These are phyloP conservation scores for Chaetura pelagica DNA, from an alignment of 2,113 vertebrate species.

Conservation along the genomic window DNA sequence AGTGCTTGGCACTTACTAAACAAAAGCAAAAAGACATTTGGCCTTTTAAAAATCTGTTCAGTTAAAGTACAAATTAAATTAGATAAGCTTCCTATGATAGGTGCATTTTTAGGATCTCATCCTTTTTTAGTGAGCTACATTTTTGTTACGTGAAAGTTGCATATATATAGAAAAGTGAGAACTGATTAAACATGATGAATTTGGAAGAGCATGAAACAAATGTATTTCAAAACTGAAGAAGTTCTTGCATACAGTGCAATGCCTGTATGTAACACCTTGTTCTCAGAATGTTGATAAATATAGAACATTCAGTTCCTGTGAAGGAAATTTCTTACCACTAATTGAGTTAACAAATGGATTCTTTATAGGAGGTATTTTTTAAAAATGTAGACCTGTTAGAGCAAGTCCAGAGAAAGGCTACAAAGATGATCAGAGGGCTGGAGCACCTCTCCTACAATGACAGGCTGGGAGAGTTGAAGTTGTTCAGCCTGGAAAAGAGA, in stretches of 20 bases:
- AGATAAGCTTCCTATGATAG: neutral
- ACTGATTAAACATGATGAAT: neutral
- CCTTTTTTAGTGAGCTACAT: neutral
- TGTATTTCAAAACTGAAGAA: neutral
- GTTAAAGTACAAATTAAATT: neutral
- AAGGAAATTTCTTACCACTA: neutral
- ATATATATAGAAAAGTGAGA: neutral
- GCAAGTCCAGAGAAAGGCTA: too few relatives aligned
- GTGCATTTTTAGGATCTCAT: neutral
- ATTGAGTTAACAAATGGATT: neutral
- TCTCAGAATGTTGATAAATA: neutral
- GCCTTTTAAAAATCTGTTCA: neutral
- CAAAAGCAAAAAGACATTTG: neutral
- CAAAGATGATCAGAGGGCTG: too few relatives aligned
- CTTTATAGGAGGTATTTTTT: neutral
- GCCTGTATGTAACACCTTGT: neutral
- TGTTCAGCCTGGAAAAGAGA: too few relatives aligned
- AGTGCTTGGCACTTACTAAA: neutral
- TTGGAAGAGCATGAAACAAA: neutral
- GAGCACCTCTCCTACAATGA: too few relatives aligned
- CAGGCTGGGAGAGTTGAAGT: too few relatives aligned
- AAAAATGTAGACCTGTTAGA: too few relatives aligned
- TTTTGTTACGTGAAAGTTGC: neutral
- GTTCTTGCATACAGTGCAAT: neutral
- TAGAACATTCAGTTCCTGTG: neutral